Evolutionary conservation across 1,140 invertebrate genomes (phyloP).

Genomic region (Ostrea edulis): DNA sequence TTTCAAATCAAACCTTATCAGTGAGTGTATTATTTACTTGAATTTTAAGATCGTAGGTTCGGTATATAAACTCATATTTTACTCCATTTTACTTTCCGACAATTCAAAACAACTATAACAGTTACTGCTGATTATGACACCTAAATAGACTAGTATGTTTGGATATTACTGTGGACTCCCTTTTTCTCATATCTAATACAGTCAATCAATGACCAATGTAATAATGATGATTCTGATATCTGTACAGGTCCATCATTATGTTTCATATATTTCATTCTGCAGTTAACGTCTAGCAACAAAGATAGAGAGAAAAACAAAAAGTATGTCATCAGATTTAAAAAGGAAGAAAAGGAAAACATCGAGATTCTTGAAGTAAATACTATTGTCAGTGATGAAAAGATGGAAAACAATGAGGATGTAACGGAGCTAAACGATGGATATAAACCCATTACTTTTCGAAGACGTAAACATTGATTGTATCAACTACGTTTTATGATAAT

Average conservation of each 20-base stretch:
- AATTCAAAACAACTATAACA: too few relatives aligned
- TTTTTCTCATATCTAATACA: not conserved
- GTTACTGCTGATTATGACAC: too few relatives aligned
- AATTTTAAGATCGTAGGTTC: too few relatives aligned
- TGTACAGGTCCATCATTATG: not conserved
- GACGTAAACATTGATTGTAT: not conserved
- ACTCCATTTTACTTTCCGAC: too few relatives aligned
- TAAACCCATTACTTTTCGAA: not conserved
- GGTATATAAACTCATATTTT: not conserved
- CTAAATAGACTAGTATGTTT: too few relatives aligned
- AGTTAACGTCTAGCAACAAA: not conserved
- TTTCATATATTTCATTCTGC: not conserved
- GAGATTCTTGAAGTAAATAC: not conserved
- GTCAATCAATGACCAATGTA: not conserved
- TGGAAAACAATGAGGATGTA: not conserved
- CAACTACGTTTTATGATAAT: too few relatives aligned
- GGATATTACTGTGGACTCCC: too few relatives aligned
- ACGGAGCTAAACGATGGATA: not conserved
- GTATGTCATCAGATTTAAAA: not conserved
- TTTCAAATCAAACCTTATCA: too few relatives aligned
- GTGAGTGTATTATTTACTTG: too few relatives aligned
- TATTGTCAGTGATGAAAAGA: not conserved
- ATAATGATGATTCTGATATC: not conserved
- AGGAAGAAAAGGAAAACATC: not conserved
- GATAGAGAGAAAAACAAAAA: not conserved